Percentiles rank a stretch among this genome's conserved stretches.
These are phyloP conservation scores for Ptiloglossa arizonensis DNA, from an alignment of 1,140 invertebrate genomes.

Conservation along the genomic window DNA sequence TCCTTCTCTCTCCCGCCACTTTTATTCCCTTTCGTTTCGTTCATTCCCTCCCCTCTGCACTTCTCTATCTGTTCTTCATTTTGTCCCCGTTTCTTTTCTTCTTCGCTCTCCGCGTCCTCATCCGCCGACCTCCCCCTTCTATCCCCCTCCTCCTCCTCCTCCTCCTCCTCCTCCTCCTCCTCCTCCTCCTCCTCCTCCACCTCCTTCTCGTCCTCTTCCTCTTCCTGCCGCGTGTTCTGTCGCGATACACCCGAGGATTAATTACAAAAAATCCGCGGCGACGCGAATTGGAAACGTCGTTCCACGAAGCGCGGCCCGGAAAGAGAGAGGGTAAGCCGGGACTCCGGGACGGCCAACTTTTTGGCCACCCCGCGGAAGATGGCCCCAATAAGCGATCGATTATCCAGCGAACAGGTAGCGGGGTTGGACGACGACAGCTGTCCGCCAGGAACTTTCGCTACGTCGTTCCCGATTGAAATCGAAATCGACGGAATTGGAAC, in stretches of 20 bases:
- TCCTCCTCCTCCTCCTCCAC: constrained; percentile 13
- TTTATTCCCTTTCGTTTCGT: constrained; percentile 38
- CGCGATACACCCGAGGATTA: constrained; percentile 67
- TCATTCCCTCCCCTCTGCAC: constrained; percentile 29
- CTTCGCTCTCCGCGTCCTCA: constrained; percentile 5
- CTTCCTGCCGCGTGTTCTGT: constrained; percentile 27
- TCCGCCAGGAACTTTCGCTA: constrained; percentile 8
- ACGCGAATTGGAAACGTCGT: constrained; percentile 78
- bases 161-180: constrained; percentile 1
- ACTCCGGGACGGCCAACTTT: constrained; percentile 42
- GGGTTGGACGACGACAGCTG: constrained; percentile 51
- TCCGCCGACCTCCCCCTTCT: constrained; percentile 2
- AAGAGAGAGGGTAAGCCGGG: constrained; percentile 17
- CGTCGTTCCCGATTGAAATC: not conserved
- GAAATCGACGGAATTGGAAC: not conserved
- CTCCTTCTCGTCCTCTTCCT: constrained; percentile 31
- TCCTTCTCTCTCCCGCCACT: constrained; percentile 10
- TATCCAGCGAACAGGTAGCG: constrained; percentile 2
- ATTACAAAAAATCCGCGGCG: constrained; percentile 76
- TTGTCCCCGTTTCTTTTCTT: constrained; percentile 13
- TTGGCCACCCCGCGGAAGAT: constrained; percentile 48
- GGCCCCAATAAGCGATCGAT: constrained; percentile 56
- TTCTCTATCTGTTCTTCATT: constrained; percentile 54
- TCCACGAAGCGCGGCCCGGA: constrained; percentile 68
- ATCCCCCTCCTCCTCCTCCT: not conserved